phyloP scores from a whole-genome alignment of 1,140 invertebrate genomes.

The Neoseiulus cucumeris region DNA sequence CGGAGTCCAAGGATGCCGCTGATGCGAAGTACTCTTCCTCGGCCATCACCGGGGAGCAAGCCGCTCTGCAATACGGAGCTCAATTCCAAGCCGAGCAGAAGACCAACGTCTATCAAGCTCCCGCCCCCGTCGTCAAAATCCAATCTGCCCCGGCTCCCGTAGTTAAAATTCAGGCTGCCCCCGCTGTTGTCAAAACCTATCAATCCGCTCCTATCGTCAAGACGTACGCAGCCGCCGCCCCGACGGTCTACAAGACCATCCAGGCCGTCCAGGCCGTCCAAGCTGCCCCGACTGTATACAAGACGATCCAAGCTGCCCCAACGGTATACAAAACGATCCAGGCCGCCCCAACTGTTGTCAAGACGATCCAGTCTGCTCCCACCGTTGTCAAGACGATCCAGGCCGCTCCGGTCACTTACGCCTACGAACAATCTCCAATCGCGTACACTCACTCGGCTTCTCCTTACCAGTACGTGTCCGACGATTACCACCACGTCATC shows the following conservation, averaged over 20 bases:
- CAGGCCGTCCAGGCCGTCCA: not conserved
- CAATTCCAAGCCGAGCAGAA: not conserved
- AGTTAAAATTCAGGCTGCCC: not conserved
- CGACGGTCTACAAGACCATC: not conserved
- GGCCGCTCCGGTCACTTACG: not conserved
- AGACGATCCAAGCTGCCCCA: not conserved
- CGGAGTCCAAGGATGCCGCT: constrained; percentile 16
- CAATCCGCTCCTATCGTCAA: not conserved
- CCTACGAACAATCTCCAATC: not conserved
- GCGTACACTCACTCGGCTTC: not conserved
- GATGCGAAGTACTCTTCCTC: constrained; percentile 15
- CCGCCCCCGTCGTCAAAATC: not conserved
- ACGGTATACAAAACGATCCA: not conserved
- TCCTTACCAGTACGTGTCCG: too few relatives aligned
- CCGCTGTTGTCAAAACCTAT: not conserved
- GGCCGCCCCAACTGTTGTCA: not conserved
- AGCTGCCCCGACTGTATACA: not conserved
- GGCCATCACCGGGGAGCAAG: constrained; percentile 9
- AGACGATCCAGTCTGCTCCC: not conserved
- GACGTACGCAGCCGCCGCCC: not conserved
- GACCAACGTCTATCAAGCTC: not conserved
- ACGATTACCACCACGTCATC: too few relatives aligned
- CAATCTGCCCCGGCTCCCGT: not conserved
- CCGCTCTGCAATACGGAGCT: constrained; percentile 1
- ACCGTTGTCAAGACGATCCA: not conserved